Conservation (phyloP, 2,888 invertebrate genomes). For the Galeruca laticollis region DNA sequence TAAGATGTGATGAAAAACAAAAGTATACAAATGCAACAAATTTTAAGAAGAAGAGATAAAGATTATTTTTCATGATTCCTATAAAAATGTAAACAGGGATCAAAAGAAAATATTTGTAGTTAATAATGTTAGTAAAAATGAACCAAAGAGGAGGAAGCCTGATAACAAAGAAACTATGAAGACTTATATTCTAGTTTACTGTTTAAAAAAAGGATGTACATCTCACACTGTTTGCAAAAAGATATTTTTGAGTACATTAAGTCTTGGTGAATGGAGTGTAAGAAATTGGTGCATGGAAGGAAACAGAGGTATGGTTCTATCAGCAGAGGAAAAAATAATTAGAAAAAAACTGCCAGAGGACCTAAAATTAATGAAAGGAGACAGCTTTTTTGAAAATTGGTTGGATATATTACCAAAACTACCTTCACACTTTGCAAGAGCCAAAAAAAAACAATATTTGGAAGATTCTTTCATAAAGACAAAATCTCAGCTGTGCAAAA, state of each 20-base stretch:
- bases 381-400: background rate
- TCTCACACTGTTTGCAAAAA: constrained; percentile 1
- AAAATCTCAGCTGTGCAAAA: background rate
- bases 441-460: background rate
- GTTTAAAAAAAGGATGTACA: constrained; percentile 1
- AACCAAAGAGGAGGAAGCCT: constrained; percentile 1
- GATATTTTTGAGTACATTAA: background rate
- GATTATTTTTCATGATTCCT: background rate
- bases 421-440: background rate
- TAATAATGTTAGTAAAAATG: background rate
- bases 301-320: background rate
- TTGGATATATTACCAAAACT: background rate
- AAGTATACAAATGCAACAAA: background rate
- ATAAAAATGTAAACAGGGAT: background rate
- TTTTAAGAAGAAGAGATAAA: background rate
- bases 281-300: constrained; percentile 6
- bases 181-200: background rate
- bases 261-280: background rate
- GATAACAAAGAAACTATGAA: background rate
- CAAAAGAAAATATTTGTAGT: constrained; percentile 4
- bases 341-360: background rate
- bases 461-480: background rate
- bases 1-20: constrained; percentile 2
- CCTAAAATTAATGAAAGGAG: background rate
- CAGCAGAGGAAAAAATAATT: constrained; percentile 2